Conservation (phyloP, 2,797 vertebrate genomes). For the Phoxinus dragarum region DNA sequence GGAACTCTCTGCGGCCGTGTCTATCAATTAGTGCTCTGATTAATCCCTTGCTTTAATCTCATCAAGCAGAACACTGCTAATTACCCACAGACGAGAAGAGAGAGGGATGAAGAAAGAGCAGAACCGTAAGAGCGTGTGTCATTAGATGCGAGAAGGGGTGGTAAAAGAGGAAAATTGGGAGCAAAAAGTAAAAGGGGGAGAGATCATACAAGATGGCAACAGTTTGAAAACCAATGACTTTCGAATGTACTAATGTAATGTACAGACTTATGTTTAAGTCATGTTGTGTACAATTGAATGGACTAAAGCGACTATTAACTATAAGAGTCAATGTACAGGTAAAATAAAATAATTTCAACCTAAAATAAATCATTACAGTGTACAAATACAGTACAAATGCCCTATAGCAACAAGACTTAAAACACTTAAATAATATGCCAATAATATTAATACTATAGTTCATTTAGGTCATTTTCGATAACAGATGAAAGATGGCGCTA, state of each 20-base stretch:
- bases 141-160: slow-evolving; percentile 68
- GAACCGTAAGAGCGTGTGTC: slow-evolving; percentile 54
- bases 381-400: not conserved
- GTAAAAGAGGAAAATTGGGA: slow-evolving; percentile 52
- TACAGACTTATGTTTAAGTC: not conserved
- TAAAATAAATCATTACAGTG: not conserved
- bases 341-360: not conserved
- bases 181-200: not conserved
- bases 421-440: not conserved
- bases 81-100: slow-evolving; percentile 75
- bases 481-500: not conserved
- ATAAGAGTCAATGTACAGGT: not conserved
- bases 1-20: slow-evolving; percentile 79
- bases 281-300: not conserved
- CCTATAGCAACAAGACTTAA: not conserved
- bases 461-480: not conserved
- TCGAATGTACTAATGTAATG: not conserved
- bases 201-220: not conserved
- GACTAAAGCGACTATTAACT: not conserved
- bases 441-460: not conserved
- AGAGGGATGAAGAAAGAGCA: slow-evolving; percentile 60
- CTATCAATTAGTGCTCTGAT: slow-evolving; percentile 84
- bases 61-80: slow-evolving; percentile 81
- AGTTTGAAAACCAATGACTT: slow-evolving; percentile 8
- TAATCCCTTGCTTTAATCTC: slow-evolving; percentile 83